These are phyloP conservation scores for Bradypodion pumilum DNA, from an alignment of 2,797 vertebrate species.

Conservation along the genomic window DNA sequence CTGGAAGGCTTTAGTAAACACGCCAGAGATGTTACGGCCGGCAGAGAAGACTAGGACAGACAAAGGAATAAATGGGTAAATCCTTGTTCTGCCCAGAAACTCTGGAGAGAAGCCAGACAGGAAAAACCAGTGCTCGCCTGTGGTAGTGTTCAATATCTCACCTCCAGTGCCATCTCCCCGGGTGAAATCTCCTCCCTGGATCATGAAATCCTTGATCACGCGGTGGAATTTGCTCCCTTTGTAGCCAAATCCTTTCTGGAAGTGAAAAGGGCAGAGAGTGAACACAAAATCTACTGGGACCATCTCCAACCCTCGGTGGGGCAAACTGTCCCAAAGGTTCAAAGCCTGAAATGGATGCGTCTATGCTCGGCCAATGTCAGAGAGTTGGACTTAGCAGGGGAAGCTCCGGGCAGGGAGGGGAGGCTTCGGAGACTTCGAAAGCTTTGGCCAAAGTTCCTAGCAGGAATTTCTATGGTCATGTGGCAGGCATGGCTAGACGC, in stretches of 20 bases:
- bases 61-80: too few relatives aligned
- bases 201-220: slow-evolving; percentile 98
- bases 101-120: neutral
- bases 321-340: neutral
- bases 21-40: neutral
- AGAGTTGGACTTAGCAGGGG: neutral
- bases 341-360: neutral
- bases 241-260: slow-evolving; percentile 97
- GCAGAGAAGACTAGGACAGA: neutral
- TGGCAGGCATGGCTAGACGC: too few relatives aligned
- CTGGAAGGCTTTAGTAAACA: neutral
- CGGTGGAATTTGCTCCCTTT: slow-evolving; percentile 96
- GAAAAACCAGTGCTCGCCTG: too few relatives aligned
- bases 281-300: too few relatives aligned
- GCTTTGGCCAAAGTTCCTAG: neutral
- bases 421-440: neutral
- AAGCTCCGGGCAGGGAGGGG: neutral
- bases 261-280: neutral
- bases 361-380: neutral
- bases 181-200: slow-evolving; percentile 98
- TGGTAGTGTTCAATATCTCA: slow-evolving; percentile 56
- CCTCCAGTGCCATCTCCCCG: slow-evolving; percentile 97
- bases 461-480: too few relatives aligned
- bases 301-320: too few relatives aligned
- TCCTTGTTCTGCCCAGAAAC: neutral